These are phyloP conservation scores for Diabrotica balteata DNA, from an alignment of 2,888 invertebrate species.

Conservation along the genomic window DNA sequence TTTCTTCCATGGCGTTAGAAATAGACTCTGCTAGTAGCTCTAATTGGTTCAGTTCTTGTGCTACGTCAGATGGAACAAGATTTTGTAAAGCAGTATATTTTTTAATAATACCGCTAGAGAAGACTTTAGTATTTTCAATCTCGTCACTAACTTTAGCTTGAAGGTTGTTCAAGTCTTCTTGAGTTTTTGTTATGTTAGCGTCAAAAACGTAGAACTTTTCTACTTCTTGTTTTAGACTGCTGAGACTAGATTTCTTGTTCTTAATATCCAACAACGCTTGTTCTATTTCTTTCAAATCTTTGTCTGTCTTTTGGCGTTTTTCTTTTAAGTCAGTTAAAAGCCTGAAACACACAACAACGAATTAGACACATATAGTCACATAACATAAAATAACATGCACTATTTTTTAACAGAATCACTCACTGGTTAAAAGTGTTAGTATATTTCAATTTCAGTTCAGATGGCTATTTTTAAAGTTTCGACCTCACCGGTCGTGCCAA, in stretches of 20 bases:
- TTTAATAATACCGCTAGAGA: slow-evolving; percentile 68
- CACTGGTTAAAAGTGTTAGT: slow-evolving; percentile 29
- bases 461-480: slow-evolving; percentile 47
- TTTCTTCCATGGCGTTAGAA: slow-evolving; percentile 83
- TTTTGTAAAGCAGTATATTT: slow-evolving; percentile 71
- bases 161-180: slow-evolving; percentile 67
- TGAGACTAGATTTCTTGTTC: slow-evolving; percentile 72
- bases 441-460: slow-evolving; percentile 33
- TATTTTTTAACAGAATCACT: slow-evolving; percentile 34
- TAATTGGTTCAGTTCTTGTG: slow-evolving; percentile 80
- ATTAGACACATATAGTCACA: slow-evolving; percentile 9
- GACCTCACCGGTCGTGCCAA: slow-evolving; percentile 48
- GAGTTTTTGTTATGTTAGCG: slow-evolving; percentile 71
- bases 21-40: slow-evolving; percentile 83
- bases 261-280: slow-evolving; percentile 74
- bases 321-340: slow-evolving; percentile 81
- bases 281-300: slow-evolving; percentile 80
- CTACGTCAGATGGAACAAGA: slow-evolving; percentile 76
- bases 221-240: slow-evolving; percentile 71
- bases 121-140: slow-evolving; percentile 66
- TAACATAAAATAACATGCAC: slow-evolving; percentile 34
- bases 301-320: slow-evolving; percentile 76
- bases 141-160: slow-evolving; percentile 66
- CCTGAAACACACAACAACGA: slow-evolving; percentile 62
- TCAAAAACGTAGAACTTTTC: slow-evolving; percentile 80